Conservation (phyloP, 2,113 vertebrate genomes). For the Vidua macroura region DNA sequence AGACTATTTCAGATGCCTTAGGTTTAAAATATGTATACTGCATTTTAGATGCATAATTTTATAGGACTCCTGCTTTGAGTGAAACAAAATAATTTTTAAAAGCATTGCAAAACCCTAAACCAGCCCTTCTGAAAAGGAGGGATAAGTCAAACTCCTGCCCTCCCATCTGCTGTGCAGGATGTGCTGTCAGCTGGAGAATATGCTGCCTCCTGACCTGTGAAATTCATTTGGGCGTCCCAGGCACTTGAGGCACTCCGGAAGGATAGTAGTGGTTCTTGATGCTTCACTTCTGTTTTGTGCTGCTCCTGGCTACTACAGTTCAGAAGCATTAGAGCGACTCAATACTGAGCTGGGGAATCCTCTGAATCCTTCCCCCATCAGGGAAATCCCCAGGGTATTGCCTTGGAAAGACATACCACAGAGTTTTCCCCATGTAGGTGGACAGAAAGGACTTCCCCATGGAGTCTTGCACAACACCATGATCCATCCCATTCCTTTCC, state of each 20-base stretch:
- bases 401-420: neutral
- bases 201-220: neutral
- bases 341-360: neutral
- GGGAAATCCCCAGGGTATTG: neutral
- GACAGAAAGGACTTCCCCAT: neutral
- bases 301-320: neutral
- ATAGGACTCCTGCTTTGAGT: neutral
- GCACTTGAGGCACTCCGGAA: accelerated
- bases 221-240: neutral
- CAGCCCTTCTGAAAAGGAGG: neutral
- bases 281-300: neutral
- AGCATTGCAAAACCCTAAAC: neutral
- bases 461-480: neutral
- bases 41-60: neutral
- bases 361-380: neutral
- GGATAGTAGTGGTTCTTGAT: accelerated
- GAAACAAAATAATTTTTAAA: neutral
- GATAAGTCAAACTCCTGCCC: neutral
- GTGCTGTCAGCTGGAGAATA: neutral
- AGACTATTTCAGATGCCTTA: neutral
- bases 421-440: neutral
- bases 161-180: neutral
- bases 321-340: accelerated
- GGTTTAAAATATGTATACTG: neutral
- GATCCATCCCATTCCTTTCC: neutral